Evolutionary conservation across 2,797 vertebrate species (phyloP), one percentile per base, ranked within the genome.

Genomic region (Chelmon rostratus): DNA sequence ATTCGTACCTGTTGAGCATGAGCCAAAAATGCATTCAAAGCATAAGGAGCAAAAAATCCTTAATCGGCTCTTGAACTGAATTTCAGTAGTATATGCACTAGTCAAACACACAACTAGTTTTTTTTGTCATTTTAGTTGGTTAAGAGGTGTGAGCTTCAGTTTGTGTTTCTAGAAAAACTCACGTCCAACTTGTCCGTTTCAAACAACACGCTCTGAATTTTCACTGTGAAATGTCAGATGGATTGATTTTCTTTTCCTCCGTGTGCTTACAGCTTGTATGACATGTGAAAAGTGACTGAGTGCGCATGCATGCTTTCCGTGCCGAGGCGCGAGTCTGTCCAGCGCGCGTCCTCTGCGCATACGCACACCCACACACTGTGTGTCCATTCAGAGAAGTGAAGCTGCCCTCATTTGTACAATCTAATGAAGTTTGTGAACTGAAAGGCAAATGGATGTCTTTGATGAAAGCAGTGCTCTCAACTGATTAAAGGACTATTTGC

Each of bases 401-500:
- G 81, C 80, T 74, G 75, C 69, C 79, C 84, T 79, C 79, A 66
- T 82, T 82, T 81, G 79, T 88, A 65, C 79, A 47, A 79, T 73
- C 58, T 67, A 44, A 86, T 85, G 68, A 65, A 25, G 63, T 84
- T 82, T 88, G 81, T 78, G 64, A 89, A 61, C 79, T 68, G 79
- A 87, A 85, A 82, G 79, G 68, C 69, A 80, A 86, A 79, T 67
- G 69, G 88, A 82, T 86, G 88, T 84, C 8, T 88, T 88, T 83
- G 82, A 77, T 83, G 82, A 81, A 77, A 85, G 80, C 79, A 76
- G 63, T 73, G 75, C 71, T 87, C 33, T 84, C 28, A 76, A 80
- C 85, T 33, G 63, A 92, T 86, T 93, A 92, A 91, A 92, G 76
- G 78, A 90, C 76, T 84, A 67, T 89, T 88, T 92, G 88, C 75